Evolutionary conservation across 2,113 vertebrate genomes (phyloP).

Genomic region (Zingel zingel): DNA sequence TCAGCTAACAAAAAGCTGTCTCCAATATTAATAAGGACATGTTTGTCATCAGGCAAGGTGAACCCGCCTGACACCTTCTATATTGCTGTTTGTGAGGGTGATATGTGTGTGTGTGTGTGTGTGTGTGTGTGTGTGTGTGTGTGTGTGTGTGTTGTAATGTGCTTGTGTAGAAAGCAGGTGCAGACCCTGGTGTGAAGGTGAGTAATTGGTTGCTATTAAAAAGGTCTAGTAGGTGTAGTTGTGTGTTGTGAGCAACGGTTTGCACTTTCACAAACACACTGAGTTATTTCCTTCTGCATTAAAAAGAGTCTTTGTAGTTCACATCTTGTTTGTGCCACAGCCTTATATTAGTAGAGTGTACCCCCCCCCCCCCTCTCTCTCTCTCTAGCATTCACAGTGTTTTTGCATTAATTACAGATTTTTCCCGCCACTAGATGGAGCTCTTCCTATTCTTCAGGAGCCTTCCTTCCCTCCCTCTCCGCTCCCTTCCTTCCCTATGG

Average conservation of each 20-base stretch:
- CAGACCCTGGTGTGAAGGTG: not conserved
- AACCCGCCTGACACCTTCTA: slow-evolving; percentile 1
- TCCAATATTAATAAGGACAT: slow-evolving; percentile 15
- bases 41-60: not conserved
- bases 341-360: not conserved
- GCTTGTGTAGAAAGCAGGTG: not conserved
- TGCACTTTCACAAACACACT: not conserved
- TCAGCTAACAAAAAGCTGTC: slow-evolving; percentile 22
- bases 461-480: not conserved
- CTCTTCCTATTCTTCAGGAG: slow-evolving; percentile 59
- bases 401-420: not conserved
- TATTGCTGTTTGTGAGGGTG: not conserved
- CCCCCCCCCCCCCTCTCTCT: not conserved
- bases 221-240: not conserved
- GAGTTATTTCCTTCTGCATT: not conserved
- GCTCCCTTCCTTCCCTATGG: slow-evolving; percentile 14
- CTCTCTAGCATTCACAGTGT: not conserved
- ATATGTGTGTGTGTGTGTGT: not conserved
- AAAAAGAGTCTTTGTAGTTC: not conserved
- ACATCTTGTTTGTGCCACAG: slow-evolving; percentile 5
- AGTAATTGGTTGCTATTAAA: slow-evolving; percentile 14
- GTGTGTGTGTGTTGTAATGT: not conserved
- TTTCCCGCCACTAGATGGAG: slow-evolving; percentile 64
- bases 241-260: not conserved
- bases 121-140: not conserved